Base-by-base conservation (phyloP, 2,113 vertebrate genomes). In the Rutilus rutilus region DNA sequence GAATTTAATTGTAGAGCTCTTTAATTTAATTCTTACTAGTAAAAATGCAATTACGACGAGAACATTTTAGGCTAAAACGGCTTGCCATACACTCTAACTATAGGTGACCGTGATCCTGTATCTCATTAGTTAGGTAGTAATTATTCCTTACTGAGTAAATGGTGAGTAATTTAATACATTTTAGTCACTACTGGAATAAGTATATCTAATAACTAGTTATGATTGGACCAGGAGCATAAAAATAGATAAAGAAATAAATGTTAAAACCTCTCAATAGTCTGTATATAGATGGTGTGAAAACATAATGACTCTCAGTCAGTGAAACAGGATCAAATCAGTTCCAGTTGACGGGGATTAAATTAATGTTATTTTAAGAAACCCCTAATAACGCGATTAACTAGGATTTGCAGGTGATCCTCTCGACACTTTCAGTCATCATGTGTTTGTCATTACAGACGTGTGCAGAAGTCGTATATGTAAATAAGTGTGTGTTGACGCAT, bases 341-440 rank as follows among this genome's bases (percentile, higher is more conserved):
- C 27, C 60, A 42, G 25, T 85, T 82, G 30, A 89, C 65, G 54
- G 23, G 85, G 84, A 86, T 90, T 87, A 82, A 60, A 75, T 82
- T 62, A 54, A 67, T 82, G 85, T 85, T 90, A 91, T 89, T 90
- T 90, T 88, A 78, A 86, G 87, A 78, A 90, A 84, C 77, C 60
- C 84, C 82, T 30, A 81, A 75, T 79, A 88, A 88, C 30, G 83
- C 71, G 87, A 88, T 90, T 87, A 64, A 50, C 23, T 12, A 39
- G 67, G 25, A n/a, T 54, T 74, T 30, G 33, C 39, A 21, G 15
- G n/a, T 78, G 62, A 87, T 54, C 57, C 57, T 62, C 59, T 69
- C 25, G 65, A 64, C 30, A 14, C 25, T 45, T 73, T 23, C 54
- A 64, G 62, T 33, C 78, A 15, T 81, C 67, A 60, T 69, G 17